Evolutionary conservation across 2,113 vertebrate genomes (phyloP).

Genomic region (Oenanthe oenanthe): DNA sequence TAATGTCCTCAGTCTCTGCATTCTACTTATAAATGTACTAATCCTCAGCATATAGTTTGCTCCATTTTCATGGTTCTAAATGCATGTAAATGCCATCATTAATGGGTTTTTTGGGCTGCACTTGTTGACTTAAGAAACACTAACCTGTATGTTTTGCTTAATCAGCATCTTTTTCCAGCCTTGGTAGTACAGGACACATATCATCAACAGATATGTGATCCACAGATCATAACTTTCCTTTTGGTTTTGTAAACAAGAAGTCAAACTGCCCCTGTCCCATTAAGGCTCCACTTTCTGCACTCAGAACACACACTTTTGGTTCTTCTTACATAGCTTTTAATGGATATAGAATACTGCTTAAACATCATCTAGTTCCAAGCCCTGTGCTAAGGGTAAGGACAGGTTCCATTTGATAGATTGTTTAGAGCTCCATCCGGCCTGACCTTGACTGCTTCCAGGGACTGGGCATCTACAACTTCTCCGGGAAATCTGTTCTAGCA

Average conservation of each 20-base stretch:
- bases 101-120: neutral
- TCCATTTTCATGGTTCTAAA: slow-evolving; percentile 6
- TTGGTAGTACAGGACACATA: neutral
- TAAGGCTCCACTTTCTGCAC: neutral
- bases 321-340: neutral
- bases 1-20: neutral
- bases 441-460: neutral
- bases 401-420: fast-evolving
- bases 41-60: neutral
- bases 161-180: neutral
- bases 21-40: neutral
- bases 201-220: neutral
- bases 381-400: neutral
- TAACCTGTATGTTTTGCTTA: neutral
- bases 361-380: neutral
- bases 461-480: neutral
- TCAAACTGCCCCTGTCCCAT: neutral
- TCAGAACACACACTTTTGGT: neutral
- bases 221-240: neutral
- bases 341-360: neutral
- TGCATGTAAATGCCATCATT: neutral
- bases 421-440: neutral
- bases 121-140: neutral
- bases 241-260: neutral
- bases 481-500: neutral